A percentile compares a stretch with the other conserved stretches of the same genome.
phyloP scores from a whole-genome alignment of 1,140 invertebrate species.

The Lysiphlebus fabarum region DNA sequence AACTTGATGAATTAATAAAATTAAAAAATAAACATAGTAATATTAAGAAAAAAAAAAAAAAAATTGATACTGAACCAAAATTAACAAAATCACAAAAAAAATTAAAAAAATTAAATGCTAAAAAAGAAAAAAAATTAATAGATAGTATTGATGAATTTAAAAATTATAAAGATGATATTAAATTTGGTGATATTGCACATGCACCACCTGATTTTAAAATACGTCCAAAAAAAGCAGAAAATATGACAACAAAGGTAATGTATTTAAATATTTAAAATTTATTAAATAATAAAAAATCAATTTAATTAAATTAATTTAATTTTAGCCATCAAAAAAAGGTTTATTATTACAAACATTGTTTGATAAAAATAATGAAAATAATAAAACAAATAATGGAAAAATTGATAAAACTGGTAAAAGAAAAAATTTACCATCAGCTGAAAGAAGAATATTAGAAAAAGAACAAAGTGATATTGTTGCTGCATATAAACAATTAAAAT shows the following conservation, averaged over 20 bases:
- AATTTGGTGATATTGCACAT: slow-evolving; percentile 68
- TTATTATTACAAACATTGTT: slow-evolving; percentile 59
- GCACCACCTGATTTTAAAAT: slow-evolving; percentile 60
- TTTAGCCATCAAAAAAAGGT: slow-evolving; percentile 57
- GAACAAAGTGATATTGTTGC: slow-evolving; percentile 59
- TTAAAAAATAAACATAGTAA: slow-evolving; percentile 49
- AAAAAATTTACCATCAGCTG: slow-evolving; percentile 57
- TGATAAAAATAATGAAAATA: slow-evolving; percentile 15
- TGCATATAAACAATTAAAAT: slow-evolving; percentile 61
- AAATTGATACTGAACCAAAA: slow-evolving; percentile 35
- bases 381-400: slow-evolving; percentile 15
- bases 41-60: slow-evolving; percentile 47
- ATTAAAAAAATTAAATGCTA: slow-evolving; percentile 48
- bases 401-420: slow-evolving; percentile 58
- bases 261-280: too few species aligned
- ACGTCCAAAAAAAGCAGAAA: slow-evolving; percentile 51
- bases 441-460: slow-evolving; percentile 59
- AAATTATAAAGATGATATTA: slow-evolving; percentile 56
- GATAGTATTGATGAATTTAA: slow-evolving; percentile 46
- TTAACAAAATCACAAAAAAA: slow-evolving; percentile 53
- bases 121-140: slow-evolving; percentile 47
- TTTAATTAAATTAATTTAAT: slow-evolving; percentile 1
- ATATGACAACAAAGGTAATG: slow-evolving; percentile 48
- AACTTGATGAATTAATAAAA: slow-evolving; percentile 50
- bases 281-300: background rate